Conservation (phyloP, 2,797 vertebrate species). For the Emys orbicularis region DNA sequence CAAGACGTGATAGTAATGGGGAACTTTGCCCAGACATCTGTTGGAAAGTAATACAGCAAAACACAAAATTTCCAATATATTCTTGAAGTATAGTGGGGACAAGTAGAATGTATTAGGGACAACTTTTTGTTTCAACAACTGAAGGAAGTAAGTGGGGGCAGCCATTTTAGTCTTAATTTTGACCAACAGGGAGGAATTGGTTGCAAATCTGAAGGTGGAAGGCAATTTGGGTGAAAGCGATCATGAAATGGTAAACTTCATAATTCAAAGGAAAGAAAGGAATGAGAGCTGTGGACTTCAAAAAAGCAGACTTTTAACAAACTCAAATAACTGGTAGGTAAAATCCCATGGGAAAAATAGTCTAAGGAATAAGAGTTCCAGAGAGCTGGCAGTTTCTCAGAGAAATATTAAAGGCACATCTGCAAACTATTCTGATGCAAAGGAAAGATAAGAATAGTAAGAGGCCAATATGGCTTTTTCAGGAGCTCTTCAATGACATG, state of each 20-base stretch:
- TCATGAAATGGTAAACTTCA: too few species aligned
- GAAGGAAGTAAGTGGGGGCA: background rate
- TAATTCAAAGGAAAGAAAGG: background rate
- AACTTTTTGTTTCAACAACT: background rate
- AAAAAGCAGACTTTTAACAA: background rate
- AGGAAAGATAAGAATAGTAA: background rate
- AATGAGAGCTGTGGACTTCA: background rate
- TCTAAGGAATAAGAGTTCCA: background rate
- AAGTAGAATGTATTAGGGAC: background rate
- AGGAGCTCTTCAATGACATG: background rate
- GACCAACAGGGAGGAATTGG: background rate
- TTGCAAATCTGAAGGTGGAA: background rate
- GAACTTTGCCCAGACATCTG: background rate
- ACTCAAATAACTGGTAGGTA: background rate
- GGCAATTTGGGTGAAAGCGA: background rate
- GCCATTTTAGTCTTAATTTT: background rate
- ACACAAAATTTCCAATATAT: background rate
- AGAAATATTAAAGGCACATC: background rate
- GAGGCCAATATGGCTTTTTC: background rate
- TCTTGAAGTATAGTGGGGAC: background rate
- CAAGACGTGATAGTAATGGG: background rate
- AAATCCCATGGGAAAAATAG: background rate
- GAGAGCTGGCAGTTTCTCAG: background rate
- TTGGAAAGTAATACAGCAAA: background rate
- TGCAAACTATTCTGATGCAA: background rate